phyloP scores from a whole-genome alignment of 2,888 invertebrate genomes.

The Sialis lutaria region DNA sequence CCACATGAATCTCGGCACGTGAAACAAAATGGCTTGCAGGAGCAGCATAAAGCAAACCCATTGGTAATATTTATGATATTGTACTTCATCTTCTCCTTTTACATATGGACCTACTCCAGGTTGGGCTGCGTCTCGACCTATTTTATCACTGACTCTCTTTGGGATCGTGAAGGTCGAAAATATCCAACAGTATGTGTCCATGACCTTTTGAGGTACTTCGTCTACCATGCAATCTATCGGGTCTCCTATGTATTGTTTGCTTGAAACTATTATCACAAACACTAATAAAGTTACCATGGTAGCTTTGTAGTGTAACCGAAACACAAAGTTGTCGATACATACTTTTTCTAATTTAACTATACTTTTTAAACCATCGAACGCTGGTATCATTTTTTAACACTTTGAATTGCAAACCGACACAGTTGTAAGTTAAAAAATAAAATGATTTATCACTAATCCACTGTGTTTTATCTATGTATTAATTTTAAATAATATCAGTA shows the following conservation, averaged over 20 bases:
- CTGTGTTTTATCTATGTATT: too few species aligned
- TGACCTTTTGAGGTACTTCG: constrained; percentile 72
- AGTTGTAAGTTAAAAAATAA: too few species aligned
- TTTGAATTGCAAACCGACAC: neutral
- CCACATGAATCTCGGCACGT: constrained; percentile 83
- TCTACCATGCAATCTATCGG: constrained; percentile 93
- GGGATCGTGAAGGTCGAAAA: constrained; percentile 88
- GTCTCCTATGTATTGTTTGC: constrained; percentile 90
- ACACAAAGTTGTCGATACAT: constrained; percentile 89
- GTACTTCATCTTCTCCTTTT: constrained; percentile 64
- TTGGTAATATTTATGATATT: constrained; percentile 91
- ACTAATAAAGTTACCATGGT: constrained; percentile 83
- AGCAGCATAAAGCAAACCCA: constrained; percentile 87
- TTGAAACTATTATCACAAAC: constrained; percentile 83
- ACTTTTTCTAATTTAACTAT: constrained; percentile 78
- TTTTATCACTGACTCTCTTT: constrained; percentile 54
- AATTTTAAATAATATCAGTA: too few species aligned
- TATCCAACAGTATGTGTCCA: constrained; percentile 89
- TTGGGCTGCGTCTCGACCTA: constrained; percentile 68
- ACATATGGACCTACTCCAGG: constrained; percentile 68
- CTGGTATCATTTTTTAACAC: constrained; percentile 72
- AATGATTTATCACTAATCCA: too few species aligned
- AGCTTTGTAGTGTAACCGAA: constrained; percentile 83
- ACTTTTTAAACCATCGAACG: constrained; percentile 87
- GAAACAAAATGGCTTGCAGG: constrained; percentile 82